These are phyloP conservation scores for Melanaphis sacchari DNA, from an alignment of 1,140 invertebrate genomes.

Conservation along the genomic window DNA sequence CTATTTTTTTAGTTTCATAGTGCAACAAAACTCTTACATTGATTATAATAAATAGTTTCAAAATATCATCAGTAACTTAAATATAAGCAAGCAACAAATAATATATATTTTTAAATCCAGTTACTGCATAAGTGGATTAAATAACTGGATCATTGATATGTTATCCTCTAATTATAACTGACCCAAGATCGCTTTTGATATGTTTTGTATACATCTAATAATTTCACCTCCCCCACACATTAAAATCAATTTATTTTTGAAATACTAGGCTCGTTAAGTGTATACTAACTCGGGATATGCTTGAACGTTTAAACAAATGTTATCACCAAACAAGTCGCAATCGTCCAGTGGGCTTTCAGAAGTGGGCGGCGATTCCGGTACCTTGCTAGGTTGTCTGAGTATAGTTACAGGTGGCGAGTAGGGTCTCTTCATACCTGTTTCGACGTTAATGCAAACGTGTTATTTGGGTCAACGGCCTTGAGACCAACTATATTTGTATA, in stretches of 20 bases:
- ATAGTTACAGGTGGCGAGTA: conserved; percentile 17
- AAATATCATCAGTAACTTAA: background rate
- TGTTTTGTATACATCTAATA: background rate
- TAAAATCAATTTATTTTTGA: background rate
- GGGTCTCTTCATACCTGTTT: conserved; percentile 52
- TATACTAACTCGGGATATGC: conserved; percentile 79
- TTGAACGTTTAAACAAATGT: conserved; percentile 75
- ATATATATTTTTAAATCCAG: background rate
- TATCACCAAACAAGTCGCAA: conserved; percentile 78
- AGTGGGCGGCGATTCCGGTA: background rate
- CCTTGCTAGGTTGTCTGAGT: background rate
- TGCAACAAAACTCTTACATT: background rate
- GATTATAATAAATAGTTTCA: background rate
- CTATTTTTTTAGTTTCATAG: background rate
- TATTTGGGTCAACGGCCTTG: conserved; percentile 57
- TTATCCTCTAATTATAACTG: background rate
- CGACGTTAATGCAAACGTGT: conserved; percentile 14
- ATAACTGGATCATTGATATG: background rate
- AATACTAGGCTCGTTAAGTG: background rate
- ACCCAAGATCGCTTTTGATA: background rate
- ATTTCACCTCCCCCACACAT: background rate
- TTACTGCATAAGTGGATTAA: background rate
- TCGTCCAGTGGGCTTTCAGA: conserved; percentile 62
- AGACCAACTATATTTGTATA: background rate
- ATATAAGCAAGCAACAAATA: background rate